Base-by-base conservation (phyloP, 2,797 vertebrate species). In the Lindbergichthys nudifrons region DNA sequence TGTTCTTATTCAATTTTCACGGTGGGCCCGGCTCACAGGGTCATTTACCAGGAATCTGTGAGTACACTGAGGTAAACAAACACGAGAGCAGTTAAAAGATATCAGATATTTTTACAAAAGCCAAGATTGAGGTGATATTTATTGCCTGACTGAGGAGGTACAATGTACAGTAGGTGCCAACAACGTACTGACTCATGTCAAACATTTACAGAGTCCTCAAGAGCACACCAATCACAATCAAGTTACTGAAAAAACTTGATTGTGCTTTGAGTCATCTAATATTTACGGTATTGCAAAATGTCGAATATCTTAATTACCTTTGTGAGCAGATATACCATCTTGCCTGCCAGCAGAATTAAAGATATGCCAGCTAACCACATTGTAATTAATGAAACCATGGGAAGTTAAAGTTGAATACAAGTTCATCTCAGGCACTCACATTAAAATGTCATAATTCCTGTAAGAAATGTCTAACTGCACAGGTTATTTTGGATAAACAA, bases 191-290 rank as follows among this genome's bases (percentile, higher is more conserved):
- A 18, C 19, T 10, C 10, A n/a, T n/a, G 84, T 89, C 78, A 91
- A 88, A 83, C 73, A 91, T 89, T 90, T 69, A 88, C 85, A 75
- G 48, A 19, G 51, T 43, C 26, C 32, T 30, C 73, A 26, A 78
- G 62, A 69, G 56, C 43, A 39, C 36, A 39, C 12, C 32, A 52
- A 39, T 46, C n/a, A 71, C 53, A 50, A 18, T 75, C 19, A 46
- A 50, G 58, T 15, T 32, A 36, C 48, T 45, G 62, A 13, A 26
- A 26, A 1, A 26, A 23, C n/a, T 67, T 54, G 54, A 46, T 4
- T 8, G 48, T 23, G n/a, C 6, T 61, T 21, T 43, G 14, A 54
- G 30, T 5, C 1, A 15, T 39, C 10, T n/a, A 5, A 10, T 46
- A 3, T 66, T 61, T 48, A 12, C 3, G 2, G 14, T 2, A 61